Evolutionary conservation across 2,888 invertebrate genomes (phyloP), one percentile per base, ranked within the genome.

Genomic region (Coremacera marginata): DNA sequence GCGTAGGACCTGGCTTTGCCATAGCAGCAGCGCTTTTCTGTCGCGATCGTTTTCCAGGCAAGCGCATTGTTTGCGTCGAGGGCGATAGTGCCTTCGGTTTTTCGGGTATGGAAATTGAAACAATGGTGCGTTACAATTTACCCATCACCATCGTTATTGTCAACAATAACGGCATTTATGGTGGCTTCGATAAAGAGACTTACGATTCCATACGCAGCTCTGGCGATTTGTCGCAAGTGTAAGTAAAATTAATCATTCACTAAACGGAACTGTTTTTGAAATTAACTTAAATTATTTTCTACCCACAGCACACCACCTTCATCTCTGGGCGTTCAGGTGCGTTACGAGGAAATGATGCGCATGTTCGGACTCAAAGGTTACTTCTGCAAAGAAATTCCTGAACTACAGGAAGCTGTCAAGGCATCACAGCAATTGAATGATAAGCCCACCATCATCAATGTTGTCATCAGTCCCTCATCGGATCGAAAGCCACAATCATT

Each of bases 11-110:
- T 0, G 98, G 97, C 0, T 98, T 96, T 89, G 97, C 95, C 0
- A 93, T 97, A 63, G 98, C 98, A 2, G 96, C 98, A 7, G 97
- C 97, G 0, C 90, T 98, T 81, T 96, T 94, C 90, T 96, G 96
- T 85, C 93, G 94, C 79, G 95, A 97, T 87, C 90, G 94, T 88
- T 92, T 93, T 9, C 96, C 97, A 0, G 90, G 91, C 1, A 97
- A 97, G 86, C 92, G 94, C 80, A 97, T 99, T 0, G 91, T 98
- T 75, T 98, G 98, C 87, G 95, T 98, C 0, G 97, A 98, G 90
- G 98, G 98, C 0, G 99, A 99, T 88, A 97, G 97, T 60, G 99
- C 98, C 0, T 98, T 99, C 89, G 99, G 99, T 2, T 99, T 99
- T 90, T 97, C 98, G 34, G 98, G 96, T 85, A 98, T 98, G 98